These are phyloP conservation scores for Pardalotus punctatus DNA, from an alignment of 2,113 vertebrate genomes.

Conservation along the genomic window DNA sequence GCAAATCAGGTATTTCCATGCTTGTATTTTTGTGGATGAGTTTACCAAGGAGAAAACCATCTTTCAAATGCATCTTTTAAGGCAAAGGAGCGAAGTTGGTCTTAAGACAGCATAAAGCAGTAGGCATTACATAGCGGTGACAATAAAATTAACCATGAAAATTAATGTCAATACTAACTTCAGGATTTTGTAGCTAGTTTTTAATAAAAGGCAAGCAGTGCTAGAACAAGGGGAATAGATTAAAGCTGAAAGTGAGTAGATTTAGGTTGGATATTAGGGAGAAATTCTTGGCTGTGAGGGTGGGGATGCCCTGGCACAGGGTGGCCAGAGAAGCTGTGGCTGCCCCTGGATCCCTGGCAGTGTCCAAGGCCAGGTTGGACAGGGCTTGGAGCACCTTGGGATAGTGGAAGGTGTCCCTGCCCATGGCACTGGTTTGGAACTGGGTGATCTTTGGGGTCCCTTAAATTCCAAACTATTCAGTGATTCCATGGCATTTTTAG, in stretches of 20 bases:
- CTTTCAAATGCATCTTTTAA: background rate
- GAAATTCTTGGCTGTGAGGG: background rate
- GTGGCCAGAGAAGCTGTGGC: background rate
- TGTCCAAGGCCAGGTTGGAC: background rate
- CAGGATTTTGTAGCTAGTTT: background rate
- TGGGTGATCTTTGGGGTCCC: rapidly evolving
- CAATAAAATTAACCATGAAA: background rate
- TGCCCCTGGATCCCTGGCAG: background rate
- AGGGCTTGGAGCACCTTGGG: background rate
- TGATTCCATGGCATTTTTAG: background rate
- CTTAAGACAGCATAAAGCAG: background rate
- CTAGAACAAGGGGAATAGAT: background rate
- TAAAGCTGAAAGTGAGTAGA: background rate
- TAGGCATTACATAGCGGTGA: background rate
- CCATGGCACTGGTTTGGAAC: background rate
- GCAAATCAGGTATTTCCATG: background rate
- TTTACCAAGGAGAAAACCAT: background rate
- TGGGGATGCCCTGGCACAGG: background rate
- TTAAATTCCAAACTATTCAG: background rate
- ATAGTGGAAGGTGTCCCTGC: background rate
- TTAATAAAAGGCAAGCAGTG: background rate
- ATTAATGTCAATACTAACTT: background rate
- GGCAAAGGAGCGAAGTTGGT: background rate
- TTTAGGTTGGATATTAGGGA: background rate
- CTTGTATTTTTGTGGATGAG: background rate